A percentile compares a stretch with the other conserved stretches of the same genome.
Evolutionary conservation across 1,140 invertebrate species (phyloP).

Genomic region (Ectropis grisescens): DNA sequence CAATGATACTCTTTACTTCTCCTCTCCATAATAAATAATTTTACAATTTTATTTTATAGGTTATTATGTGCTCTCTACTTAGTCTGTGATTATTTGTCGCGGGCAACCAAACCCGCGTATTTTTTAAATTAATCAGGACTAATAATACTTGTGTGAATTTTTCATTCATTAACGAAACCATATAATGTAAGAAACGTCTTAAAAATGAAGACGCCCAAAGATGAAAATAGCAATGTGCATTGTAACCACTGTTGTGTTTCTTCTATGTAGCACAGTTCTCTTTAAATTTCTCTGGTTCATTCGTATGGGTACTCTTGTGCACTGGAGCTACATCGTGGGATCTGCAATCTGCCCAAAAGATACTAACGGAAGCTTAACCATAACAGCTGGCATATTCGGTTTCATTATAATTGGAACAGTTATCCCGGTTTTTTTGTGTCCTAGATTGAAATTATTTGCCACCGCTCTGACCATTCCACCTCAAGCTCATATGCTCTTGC

Average conservation of each 20-base stretch:
- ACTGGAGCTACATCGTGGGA: constrained; percentile 31
- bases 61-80: no score
- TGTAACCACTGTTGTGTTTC: constrained; percentile 7
- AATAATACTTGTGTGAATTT: no score
- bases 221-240: constrained; percentile 11
- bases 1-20: no score
- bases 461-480: constrained; percentile 25
- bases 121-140: no score
- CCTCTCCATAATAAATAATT: no score
- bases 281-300: constrained; percentile 23
- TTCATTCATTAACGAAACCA: no score
- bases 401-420: constrained; percentile 19
- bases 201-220: no score
- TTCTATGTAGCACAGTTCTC: constrained; percentile 9
- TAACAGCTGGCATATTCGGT: constrained; percentile 16
- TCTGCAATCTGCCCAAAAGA: constrained; percentile 15
- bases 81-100: no score
- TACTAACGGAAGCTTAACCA: constrained; percentile 3
- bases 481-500: constrained; percentile 24
- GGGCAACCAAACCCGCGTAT: no score
- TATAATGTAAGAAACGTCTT: no score
- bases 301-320: constrained; percentile 21
- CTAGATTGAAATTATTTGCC: constrained; percentile 17
- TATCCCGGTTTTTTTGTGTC: constrained; percentile 20
- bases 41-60: no score